Conservation (phyloP, 2,888 invertebrate species). For the Athalia circularis region DNA sequence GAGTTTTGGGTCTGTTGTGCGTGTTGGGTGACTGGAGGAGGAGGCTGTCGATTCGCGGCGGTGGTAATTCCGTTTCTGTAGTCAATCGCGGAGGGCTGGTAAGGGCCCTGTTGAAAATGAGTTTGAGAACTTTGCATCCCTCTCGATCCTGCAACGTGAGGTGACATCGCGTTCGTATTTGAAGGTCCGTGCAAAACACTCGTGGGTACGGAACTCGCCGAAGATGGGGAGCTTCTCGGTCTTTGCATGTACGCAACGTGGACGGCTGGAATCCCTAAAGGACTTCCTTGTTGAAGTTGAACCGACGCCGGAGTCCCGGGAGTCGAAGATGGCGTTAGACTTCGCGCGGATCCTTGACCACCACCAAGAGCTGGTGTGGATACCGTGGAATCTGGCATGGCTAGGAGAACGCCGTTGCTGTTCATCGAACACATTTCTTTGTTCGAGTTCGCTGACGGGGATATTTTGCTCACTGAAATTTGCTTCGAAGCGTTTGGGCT, state of each 20-base stretch:
- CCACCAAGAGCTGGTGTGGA: conserved; percentile 68
- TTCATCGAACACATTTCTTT: conserved; percentile 69
- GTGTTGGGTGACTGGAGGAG: conserved; percentile 61
- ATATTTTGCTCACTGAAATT: conserved; percentile 75
- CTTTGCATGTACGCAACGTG: conserved; percentile 78
- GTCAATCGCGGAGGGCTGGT: conserved; percentile 65
- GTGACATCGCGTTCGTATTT: conserved; percentile 66
- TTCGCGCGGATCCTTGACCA: conserved; percentile 79
- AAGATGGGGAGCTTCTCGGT: conserved; percentile 82
- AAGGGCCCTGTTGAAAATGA: conserved; percentile 68
- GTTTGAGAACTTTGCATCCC: conserved; percentile 60
- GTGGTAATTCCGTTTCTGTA: conserved; percentile 66
- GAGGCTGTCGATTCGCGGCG: conserved; percentile 59
- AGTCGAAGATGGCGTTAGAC: conserved; percentile 80
- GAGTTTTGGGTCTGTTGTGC: conserved; percentile 60
- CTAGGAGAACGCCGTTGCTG: conserved; percentile 71
- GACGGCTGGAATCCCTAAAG: conserved; percentile 75
- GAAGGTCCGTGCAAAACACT: conserved; percentile 76
- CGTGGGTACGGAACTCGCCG: conserved; percentile 77
- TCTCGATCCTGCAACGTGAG: conserved; percentile 59
- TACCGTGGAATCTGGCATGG: conserved; percentile 76
- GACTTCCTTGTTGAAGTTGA: conserved; percentile 78
- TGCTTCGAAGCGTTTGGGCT: conserved; percentile 72
- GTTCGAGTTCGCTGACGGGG: conserved; percentile 74
- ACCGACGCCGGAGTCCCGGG: conserved; percentile 80